Percentiles rank a stretch among this genome's conserved stretches.
Conservation (phyloP, 2,797 vertebrate species). For the Rhinoraja longicauda region DNA sequence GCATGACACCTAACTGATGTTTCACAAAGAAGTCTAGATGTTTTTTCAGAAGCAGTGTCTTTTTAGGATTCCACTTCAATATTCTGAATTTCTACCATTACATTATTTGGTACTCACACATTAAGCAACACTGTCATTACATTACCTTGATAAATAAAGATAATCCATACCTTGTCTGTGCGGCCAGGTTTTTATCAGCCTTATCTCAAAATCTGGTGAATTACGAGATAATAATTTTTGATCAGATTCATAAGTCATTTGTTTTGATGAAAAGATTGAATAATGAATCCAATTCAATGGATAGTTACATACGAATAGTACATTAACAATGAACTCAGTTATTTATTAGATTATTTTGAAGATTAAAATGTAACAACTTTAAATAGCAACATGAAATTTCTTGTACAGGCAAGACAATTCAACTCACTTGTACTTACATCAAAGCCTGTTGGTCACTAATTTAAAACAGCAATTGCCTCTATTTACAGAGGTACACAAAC, state of each 20-base stretch:
- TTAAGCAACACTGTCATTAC: not conserved
- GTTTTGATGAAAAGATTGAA: not conserved
- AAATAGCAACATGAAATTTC: slow-evolving; percentile 45
- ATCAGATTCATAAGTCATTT: not conserved
- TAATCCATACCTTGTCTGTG: not conserved
- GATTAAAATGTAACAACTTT: slow-evolving; percentile 61
- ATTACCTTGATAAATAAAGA: not conserved
- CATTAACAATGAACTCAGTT: slow-evolving; percentile 20
- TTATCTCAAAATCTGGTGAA: not conserved
- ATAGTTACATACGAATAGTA: not conserved
- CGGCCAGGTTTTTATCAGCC: not conserved
- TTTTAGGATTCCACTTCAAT: not conserved
- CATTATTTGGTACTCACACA: not conserved
- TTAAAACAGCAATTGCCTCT: slow-evolving; percentile 33
- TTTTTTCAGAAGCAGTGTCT: not conserved
- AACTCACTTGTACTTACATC: slow-evolving; percentile 48
- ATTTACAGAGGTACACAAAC: slow-evolving; percentile 21
- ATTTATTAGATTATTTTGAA: slow-evolving; percentile 50
- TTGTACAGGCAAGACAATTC: slow-evolving; percentile 51
- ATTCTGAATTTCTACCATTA: not conserved
- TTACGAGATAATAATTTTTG: not conserved
- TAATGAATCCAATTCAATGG: not conserved
- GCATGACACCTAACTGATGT: not conserved
- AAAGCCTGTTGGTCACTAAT: slow-evolving; percentile 23
- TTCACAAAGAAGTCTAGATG: too few species aligned